phyloP scores from a whole-genome alignment of 1,140 invertebrate species.

The Drosophila orosa region DNA sequence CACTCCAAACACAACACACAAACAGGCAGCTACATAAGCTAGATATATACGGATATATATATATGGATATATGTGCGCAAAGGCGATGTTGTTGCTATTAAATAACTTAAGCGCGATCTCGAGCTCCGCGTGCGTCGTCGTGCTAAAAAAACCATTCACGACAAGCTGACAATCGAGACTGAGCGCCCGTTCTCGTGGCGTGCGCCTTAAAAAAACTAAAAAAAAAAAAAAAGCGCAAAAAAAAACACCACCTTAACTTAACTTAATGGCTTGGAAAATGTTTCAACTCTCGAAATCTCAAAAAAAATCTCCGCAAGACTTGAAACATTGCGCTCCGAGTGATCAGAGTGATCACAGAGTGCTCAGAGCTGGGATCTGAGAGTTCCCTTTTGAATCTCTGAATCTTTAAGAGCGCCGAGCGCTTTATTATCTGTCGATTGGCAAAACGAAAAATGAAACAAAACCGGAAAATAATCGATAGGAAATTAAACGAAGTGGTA shows the following conservation, averaged over 20 bases:
- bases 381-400: conserved; percentile 14
- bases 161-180: conserved; percentile 81
- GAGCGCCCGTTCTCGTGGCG: conserved; percentile 72
- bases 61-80: conserved; percentile 59
- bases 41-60: conserved; percentile 30
- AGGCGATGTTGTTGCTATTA: conserved; percentile 61
- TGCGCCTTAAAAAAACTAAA: conserved; percentile 73
- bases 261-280: conserved; percentile 79
- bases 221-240: conserved; percentile 8
- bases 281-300: conserved; percentile 60
- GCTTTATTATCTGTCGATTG: conserved; percentile 53
- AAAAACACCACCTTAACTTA: conserved; percentile 22
- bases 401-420: conserved; percentile 60
- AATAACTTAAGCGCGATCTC: conserved; percentile 64
- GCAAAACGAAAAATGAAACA: conserved; percentile 78
- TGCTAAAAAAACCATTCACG: conserved; percentile 80
- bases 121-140: conserved; percentile 56
- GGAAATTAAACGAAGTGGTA: conserved; percentile 22
- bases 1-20: conserved; percentile 25
- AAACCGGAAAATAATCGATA: conserved; percentile 69
- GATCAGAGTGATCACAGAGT: conserved; percentile 31
- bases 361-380: conserved; percentile 7
- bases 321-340: conserved; percentile 59
- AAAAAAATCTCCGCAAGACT: conserved; percentile 35
- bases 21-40: conserved; percentile 38